Evolutionary conservation across 2,888 invertebrate genomes (phyloP).

Genomic region (Dasysyrphus albostriatus): DNA sequence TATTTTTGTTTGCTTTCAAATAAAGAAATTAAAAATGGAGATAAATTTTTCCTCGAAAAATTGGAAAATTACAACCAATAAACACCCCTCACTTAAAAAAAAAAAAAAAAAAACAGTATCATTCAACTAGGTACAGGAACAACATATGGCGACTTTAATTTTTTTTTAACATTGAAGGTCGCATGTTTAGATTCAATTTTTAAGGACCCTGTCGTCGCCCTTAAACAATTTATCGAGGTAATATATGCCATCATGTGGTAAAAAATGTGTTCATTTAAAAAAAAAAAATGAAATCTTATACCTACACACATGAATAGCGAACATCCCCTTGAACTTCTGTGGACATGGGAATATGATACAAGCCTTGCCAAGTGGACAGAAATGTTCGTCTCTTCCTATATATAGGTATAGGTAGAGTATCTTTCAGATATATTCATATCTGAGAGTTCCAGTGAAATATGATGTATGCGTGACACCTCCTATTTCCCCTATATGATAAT

Average conservation of each 20-base stretch:
- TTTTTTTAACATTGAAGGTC: conserved; percentile 49
- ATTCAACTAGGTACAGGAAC: conserved; percentile 26
- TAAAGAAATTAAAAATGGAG: conserved; percentile 41
- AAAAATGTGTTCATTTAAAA: conserved; percentile 58
- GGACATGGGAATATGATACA: background rate
- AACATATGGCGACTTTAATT: conserved; percentile 61
- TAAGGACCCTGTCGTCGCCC: conserved; percentile 60
- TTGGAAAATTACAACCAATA: conserved; percentile 54
- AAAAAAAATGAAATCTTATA: conserved; percentile 31
- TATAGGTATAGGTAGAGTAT: background rate
- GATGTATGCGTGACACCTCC: conserved; percentile 75
- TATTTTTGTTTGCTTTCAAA: conserved; percentile 19
- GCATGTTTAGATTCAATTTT: conserved; percentile 37
- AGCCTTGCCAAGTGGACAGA: conserved; percentile 30
- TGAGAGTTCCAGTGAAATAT: conserved; percentile 60
- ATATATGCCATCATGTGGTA: conserved; percentile 54
- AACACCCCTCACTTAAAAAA: conserved; percentile 51
- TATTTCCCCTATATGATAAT: conserved; percentile 75
- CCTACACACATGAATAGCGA: background rate
- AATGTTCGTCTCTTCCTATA: background rate
- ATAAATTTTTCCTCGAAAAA: conserved; percentile 20
- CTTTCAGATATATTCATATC: conserved; percentile 4
- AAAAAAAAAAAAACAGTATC: conserved; percentile 31
- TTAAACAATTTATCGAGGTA: conserved; percentile 45
- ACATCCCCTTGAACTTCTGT: background rate